phyloP scores from a whole-genome alignment of 2,797 vertebrate species.

The Harpagifer antarcticus region DNA sequence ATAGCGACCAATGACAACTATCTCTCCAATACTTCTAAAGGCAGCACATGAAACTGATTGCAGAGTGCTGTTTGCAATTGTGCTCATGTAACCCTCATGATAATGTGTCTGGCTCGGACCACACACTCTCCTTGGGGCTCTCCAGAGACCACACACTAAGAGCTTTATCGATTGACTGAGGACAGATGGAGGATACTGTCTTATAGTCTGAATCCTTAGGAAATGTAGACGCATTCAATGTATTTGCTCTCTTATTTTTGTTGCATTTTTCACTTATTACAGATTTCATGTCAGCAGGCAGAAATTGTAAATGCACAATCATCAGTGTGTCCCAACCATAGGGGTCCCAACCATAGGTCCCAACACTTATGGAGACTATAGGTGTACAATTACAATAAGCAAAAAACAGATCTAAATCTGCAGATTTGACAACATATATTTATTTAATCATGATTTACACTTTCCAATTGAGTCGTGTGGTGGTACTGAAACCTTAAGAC shows the following conservation, averaged over 20 bases:
- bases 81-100: neutral
- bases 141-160: conserved; percentile 26
- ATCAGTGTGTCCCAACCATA: neutral
- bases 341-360: neutral
- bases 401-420: neutral
- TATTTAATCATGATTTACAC: neutral
- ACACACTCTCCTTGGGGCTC: conserved; percentile 26
- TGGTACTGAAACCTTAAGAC: neutral
- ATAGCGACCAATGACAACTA: neutral
- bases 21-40: neutral
- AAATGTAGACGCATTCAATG: neutral
- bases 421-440: neutral
- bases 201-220: conserved; percentile 2
- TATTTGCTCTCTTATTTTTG: neutral
- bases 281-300: too few relatives aligned
- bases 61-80: conserved; percentile 8
- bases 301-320: neutral
- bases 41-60: neutral
- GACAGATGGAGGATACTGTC: conserved; percentile 37
- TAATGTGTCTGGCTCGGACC: conserved; percentile 29
- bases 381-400: neutral
- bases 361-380: neutral
- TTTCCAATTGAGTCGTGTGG: neutral
- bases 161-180: conserved; percentile 50
- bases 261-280: too few relatives aligned